Percentiles rank a stretch among this genome's conserved stretches.
phyloP scores from a whole-genome alignment of 2,888 invertebrate genomes.

The Drosophila sordidula region DNA sequence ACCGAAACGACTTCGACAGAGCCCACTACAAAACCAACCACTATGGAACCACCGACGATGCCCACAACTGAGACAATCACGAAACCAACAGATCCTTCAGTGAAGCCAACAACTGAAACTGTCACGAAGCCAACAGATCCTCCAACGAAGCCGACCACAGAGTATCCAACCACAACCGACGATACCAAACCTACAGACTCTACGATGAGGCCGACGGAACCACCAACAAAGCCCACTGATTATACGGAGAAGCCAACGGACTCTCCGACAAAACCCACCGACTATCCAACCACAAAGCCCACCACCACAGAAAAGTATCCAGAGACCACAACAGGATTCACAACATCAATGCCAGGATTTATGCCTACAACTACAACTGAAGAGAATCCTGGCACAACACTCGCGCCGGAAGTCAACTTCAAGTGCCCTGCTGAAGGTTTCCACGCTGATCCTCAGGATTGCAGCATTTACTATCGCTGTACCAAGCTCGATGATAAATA shows the following conservation, averaged over 20 bases:
- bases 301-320: conserved; percentile 37
- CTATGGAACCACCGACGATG: conserved; percentile 37
- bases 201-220: conserved; percentile 32
- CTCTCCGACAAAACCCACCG: conserved; percentile 29
- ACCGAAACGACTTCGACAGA: conserved; percentile 36
- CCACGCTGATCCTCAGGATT: conserved; percentile 85
- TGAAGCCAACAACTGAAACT: conserved; percentile 36
- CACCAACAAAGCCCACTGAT: conserved; percentile 35
- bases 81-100: conserved; percentile 35
- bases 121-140: conserved; percentile 27
- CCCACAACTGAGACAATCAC: conserved; percentile 38
- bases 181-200: conserved; percentile 37
- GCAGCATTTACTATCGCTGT: conserved; percentile 87
- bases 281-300: conserved; percentile 34
- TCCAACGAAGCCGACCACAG: conserved; percentile 31
- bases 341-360: conserved; percentile 53
- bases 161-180: conserved; percentile 17
- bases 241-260: conserved; percentile 4
- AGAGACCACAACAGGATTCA: conserved; percentile 26
- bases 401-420: conserved; percentile 66
- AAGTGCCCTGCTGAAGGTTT: conserved; percentile 85
- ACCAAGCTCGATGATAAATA: conserved; percentile 84
- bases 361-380: conserved; percentile 47
- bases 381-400: conserved; percentile 49
- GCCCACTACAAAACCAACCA: conserved; percentile 40